Conservation (phyloP, 2,888 invertebrate genomes). For the Acanthosepion pharaonis region DNA sequence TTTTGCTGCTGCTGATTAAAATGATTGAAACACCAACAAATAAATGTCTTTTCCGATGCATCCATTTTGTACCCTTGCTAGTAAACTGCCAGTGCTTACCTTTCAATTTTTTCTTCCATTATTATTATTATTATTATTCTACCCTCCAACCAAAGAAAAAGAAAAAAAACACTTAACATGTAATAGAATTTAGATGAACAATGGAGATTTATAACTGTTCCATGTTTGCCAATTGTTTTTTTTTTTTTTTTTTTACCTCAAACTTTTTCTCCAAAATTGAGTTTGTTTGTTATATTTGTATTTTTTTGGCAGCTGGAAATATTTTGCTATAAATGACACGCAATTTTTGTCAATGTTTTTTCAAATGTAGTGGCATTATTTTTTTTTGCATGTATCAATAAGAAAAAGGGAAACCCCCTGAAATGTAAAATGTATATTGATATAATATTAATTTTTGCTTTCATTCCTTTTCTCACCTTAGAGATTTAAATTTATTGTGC, state of each 20-base stretch:
- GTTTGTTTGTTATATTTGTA: neutral
- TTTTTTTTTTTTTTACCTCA: neutral
- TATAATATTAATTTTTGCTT: neutral
- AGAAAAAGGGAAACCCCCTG: neutral
- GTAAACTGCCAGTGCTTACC: no score
- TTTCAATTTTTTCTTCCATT: no score
- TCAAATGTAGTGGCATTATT: neutral
- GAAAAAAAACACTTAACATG: neutral
- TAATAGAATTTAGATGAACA: neutral
- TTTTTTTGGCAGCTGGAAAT: neutral
- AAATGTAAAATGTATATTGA: neutral
- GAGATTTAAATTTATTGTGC: neutral
- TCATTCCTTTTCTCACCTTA: neutral
- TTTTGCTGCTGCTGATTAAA: conserved; percentile 12
- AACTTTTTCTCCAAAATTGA: neutral
- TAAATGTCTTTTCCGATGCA: conserved; percentile 11
- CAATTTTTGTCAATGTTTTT: neutral
- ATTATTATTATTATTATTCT: neutral
- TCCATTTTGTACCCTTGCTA: conserved; percentile 21
- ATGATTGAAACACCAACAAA: neutral
- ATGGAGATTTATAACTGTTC: neutral
- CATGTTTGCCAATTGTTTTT: neutral
- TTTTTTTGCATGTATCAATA: neutral
- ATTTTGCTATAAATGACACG: neutral
- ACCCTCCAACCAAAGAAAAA: neutral